Conservation (phyloP, 2,888 invertebrate species). For the Cynaeus angustus region DNA sequence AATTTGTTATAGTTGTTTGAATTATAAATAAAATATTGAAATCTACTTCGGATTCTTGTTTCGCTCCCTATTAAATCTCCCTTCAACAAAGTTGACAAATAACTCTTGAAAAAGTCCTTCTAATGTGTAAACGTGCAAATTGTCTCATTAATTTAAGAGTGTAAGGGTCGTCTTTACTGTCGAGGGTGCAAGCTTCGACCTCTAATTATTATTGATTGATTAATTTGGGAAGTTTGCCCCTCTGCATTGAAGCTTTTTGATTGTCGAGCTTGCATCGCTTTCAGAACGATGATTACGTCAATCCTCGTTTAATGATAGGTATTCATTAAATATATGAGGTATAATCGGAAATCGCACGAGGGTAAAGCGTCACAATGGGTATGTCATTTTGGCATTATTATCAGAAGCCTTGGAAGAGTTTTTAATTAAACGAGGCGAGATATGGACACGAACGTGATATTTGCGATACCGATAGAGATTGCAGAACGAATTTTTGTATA, state of each 20-base stretch:
- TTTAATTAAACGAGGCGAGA: constrained; percentile 15
- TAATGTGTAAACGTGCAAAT: neutral
- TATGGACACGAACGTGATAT: neutral
- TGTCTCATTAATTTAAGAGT: constrained; percentile 28
- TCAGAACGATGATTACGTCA: constrained; percentile 20
- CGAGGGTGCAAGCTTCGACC: constrained; percentile 11
- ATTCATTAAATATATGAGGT: constrained; percentile 27
- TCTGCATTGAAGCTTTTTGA: constrained; percentile 23
- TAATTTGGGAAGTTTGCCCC: constrained; percentile 16
- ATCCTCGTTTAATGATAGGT: constrained; percentile 30
- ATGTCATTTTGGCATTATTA: constrained; percentile 15
- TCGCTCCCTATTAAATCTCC: too few species aligned
- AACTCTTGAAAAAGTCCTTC: too few species aligned
- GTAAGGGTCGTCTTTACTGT: constrained; percentile 9
- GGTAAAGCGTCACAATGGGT: neutral
- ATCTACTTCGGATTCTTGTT: too few species aligned
- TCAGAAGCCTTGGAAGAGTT: constrained; percentile 6
- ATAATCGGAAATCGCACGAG: neutral
- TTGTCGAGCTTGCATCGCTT: constrained; percentile 24
- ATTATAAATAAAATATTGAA: too few species aligned
- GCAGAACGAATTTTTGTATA: neutral
- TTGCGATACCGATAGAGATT: neutral
- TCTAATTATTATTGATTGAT: constrained; percentile 38
- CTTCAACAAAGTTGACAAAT: too few species aligned
- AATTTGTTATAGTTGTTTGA: too few species aligned